Evolutionary conservation across 2,113 vertebrate genomes (phyloP), one percentile per base, ranked within the genome.

Genomic region (Fukomys damarensis): DNA sequence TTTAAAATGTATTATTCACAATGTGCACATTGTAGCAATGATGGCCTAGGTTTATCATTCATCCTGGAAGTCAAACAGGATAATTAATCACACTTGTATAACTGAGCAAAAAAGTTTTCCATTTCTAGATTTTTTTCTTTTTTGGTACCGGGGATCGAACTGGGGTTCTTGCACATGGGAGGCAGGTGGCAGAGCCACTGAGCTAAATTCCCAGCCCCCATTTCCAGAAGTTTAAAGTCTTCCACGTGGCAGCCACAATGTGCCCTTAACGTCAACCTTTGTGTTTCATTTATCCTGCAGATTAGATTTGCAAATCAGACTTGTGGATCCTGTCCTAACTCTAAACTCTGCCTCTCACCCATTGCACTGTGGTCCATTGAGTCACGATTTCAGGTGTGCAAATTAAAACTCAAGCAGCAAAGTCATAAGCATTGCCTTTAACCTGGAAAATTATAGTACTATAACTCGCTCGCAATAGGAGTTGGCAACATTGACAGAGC

Each of bases 231-330:
- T 97, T 46, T 32, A 87, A 96, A 93, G 72, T 59, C 17, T 95
- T 83, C 30, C 4, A 19, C 59, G 93, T 93, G 63, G 41, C 70
- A 86, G 30, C 11, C 35, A 89, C 38, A 8, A 0, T 30, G 8
- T 83, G 90, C 38, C 46, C 41, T 84, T 68, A 70, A 35, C 66
- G 81, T 49, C 52, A 85, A 49, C 49, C 17, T 95, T 54, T 89
- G 35, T 38, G 84, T 91, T 94, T 95, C 58, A 49, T 87, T 91
- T 91, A 93, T 65, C 22, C 80, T 61, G 5, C 7, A 65, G 32
- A 91, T 91, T 82, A 85, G 76, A 58, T 95, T 90, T 97, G 46
- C 87, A 95, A 93, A 70, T 96, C 96, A 70, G 77, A 83, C 85
- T 66, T 61, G 52, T 17, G 12, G 2, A 38, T 77, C 84, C 20